A percentile compares a stretch with the other conserved stretches of the same genome.
Conservation (phyloP, 2,888 invertebrate genomes). For the Quadroppia sp. region DNA sequence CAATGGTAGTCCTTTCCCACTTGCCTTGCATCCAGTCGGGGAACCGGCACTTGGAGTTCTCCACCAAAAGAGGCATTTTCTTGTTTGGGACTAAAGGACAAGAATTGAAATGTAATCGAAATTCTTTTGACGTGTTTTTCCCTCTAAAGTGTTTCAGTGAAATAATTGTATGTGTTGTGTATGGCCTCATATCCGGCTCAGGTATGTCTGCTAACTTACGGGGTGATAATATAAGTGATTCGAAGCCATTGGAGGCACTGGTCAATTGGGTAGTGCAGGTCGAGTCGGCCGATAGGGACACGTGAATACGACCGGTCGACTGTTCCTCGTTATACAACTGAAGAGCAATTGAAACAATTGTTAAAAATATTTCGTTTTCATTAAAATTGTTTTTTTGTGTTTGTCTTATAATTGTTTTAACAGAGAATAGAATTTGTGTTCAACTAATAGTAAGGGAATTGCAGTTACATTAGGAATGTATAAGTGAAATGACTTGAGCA, state of each 20-base stretch:
- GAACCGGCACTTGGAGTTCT: conserved; percentile 55
- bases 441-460: neutral
- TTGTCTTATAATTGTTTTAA: neutral
- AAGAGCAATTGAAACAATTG: conserved; percentile 14
- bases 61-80: conserved; percentile 46
- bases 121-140: conserved; percentile 8
- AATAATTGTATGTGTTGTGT: neutral
- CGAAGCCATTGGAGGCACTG: conserved; percentile 60
- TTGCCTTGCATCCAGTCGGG: conserved; percentile 63
- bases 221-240: conserved; percentile 58
- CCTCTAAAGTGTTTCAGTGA: neutral
- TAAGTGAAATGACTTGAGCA: neutral
- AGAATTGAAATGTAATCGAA: conserved; percentile 1
- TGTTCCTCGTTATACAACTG: conserved; percentile 58
- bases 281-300: conserved; percentile 63
- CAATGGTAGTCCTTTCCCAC: conserved; percentile 60
- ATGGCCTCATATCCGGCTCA: conserved; percentile 6
- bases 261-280: conserved; percentile 60
- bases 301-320: conserved; percentile 58
- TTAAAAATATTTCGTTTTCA: neutral
- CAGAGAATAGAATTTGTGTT: neutral
- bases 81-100: conserved; percentile 43
- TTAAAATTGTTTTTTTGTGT: neutral
- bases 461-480: neutral
- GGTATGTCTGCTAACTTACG: conserved; percentile 49